Evolutionary conservation across 2,888 invertebrate genomes (phyloP).

Genomic region (Stegophylla sp.): DNA sequence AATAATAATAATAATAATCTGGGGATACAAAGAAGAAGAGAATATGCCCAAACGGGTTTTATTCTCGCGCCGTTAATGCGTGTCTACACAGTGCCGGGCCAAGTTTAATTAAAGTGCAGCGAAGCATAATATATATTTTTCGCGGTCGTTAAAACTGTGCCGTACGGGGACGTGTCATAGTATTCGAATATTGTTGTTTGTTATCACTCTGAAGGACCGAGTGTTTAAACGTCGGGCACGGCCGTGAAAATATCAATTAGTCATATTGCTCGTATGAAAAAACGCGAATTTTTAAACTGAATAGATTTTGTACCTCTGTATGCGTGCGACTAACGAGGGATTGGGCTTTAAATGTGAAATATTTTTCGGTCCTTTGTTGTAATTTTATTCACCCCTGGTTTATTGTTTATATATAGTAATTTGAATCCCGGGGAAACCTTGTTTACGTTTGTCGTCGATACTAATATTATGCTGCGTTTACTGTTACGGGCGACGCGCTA

Average conservation of each 20-base stretch:
- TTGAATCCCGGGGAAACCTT: too few species aligned
- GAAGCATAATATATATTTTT: not conserved
- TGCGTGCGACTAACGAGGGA: too few species aligned
- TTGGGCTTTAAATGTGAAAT: too few species aligned
- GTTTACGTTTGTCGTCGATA: too few species aligned
- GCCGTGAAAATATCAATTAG: not conserved
- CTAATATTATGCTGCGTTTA: too few species aligned
- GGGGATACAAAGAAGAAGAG: too few species aligned
- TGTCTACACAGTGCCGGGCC: not conserved
- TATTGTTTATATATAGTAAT: too few species aligned
- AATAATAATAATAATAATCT: not conserved
- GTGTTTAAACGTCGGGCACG: not conserved
- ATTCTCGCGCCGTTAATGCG: not conserved
- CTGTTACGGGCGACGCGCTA: too few species aligned
- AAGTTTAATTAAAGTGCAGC: not conserved
- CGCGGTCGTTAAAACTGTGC: not conserved
- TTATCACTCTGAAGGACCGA: not conserved
- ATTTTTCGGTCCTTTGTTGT: too few species aligned
- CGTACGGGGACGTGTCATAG: not conserved
- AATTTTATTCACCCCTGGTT: too few species aligned
- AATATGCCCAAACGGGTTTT: not conserved
- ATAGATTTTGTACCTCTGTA: too few species aligned
- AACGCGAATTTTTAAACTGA: not conserved
- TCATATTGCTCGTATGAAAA: too few species aligned
- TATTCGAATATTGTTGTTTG: not conserved